Conservation (phyloP, 2,888 invertebrate species). For the Cheilosia grossa region DNA sequence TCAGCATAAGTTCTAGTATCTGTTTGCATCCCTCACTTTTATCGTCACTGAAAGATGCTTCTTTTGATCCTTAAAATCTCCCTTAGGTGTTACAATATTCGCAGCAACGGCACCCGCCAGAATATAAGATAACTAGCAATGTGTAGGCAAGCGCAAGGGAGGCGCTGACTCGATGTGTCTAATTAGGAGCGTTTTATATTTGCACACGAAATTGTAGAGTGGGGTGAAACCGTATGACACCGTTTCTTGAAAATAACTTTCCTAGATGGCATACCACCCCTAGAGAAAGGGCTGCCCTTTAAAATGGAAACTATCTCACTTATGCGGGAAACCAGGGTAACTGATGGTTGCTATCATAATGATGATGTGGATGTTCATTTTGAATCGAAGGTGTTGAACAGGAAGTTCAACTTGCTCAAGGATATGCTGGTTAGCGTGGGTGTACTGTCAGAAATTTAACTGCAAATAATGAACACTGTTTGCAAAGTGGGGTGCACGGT, state of each 20-base stretch:
- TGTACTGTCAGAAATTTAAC: conserved; percentile 29
- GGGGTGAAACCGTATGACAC: neutral
- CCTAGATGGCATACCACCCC: neutral
- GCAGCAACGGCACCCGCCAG: neutral
- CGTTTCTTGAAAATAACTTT: neutral
- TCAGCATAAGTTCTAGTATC: neutral
- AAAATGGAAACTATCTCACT: conserved; percentile 31
- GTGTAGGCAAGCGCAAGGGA: conserved; percentile 23
- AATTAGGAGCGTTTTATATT: conserved; percentile 43
- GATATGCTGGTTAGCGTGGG: conserved; percentile 24
- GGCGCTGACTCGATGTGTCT: conserved; percentile 8
- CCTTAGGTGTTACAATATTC: conserved; percentile 1
- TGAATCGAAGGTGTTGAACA: conserved; percentile 11
- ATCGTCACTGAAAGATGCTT: neutral
- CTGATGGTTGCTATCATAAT: conserved; percentile 3
- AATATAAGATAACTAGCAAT: conserved; percentile 16
- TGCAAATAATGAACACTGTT: conserved; percentile 25
- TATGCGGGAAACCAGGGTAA: conserved; percentile 37
- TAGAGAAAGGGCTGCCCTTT: neutral
- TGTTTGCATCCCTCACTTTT: conserved; percentile 4
- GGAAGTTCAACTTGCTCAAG: conserved; percentile 19
- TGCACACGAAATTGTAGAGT: neutral
- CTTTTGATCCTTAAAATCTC: conserved; percentile 8
- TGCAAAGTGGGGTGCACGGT: neutral
- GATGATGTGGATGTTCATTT: conserved; percentile 10